Evolutionary conservation across 2,797 vertebrate species (phyloP), one percentile per base, ranked within the genome.

Genomic region (Sebastes kiyomatsui): DNA sequence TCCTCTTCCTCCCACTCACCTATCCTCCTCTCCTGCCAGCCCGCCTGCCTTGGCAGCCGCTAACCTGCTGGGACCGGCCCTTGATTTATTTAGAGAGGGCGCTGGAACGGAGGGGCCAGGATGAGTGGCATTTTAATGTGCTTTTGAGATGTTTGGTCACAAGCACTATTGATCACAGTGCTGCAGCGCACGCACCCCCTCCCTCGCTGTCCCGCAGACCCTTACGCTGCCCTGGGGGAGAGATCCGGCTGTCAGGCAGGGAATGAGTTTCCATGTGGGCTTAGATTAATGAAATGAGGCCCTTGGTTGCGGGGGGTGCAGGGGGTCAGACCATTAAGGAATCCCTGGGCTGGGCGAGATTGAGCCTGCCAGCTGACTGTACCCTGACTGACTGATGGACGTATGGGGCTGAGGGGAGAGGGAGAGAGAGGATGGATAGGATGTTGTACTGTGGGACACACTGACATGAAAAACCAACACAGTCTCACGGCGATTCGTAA

Each of bases 41-140:
- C 76, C 59, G 55, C 81, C 87, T 83, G 86, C 84, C 83, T 87
- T 91, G 91, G 91, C 92, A 90, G 88, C 79, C 72, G 23, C 87
- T 91, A 89, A 89, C 94, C 94, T 93, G 86, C 87, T 84, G 94
- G 93, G 94, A 94, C 92, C 68, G 20, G 90, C 90, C 85, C 89
- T 91, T 96, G 94, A 96, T 96, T 96, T 95, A 96, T 96, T 95
- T 94, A 90, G 94, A 94, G 90, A 90, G 92, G 87, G 88, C 81
- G 83, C 87, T 79, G 89, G 91, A 93, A 93, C 69, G 71, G 81
- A 91, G 87, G 87, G 86, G 81, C 88, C 84, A 69, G 92, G 92
- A 95, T 95, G 95, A 96, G 94, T 96, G 95, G 94, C 96, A 93
- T 95, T 96, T 96, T 96, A 96, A 96, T 96, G 95, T 95, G 95